These are phyloP conservation scores for Eulemur macaco DNA, from an alignment of 2,113 vertebrate genomes.

Conservation along the genomic window DNA sequence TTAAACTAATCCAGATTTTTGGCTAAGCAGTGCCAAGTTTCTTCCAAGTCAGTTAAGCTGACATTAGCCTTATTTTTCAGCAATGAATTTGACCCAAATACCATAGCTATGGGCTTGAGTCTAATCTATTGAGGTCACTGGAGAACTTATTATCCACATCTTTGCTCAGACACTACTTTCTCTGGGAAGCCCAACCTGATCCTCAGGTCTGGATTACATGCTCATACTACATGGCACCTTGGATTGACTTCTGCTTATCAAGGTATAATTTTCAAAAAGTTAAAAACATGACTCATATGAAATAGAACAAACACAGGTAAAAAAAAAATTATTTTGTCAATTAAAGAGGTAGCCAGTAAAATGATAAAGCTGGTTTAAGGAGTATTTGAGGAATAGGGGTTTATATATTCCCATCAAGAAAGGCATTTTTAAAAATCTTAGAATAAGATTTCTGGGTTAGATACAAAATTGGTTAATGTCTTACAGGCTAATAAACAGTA, in stretches of 20 bases:
- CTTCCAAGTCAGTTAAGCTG: background rate
- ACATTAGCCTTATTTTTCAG: background rate
- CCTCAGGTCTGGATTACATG: background rate
- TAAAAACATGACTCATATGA: background rate
- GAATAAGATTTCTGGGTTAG: background rate
- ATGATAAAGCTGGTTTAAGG: background rate
- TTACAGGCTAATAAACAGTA: background rate
- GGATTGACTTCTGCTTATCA: background rate
- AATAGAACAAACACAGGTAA: background rate
- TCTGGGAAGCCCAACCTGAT: background rate
- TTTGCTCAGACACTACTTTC: background rate
- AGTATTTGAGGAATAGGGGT: background rate
- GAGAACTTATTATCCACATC: too few species aligned
- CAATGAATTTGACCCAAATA: background rate
- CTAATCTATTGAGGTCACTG: background rate
- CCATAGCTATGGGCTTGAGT: background rate
- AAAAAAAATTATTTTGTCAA: background rate
- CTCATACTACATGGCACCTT: background rate
- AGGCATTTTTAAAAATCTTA: background rate
- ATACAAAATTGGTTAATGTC: background rate
- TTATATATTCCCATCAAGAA: background rate
- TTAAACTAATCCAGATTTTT: background rate
- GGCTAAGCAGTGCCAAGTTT: background rate
- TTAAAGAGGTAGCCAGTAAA: background rate
- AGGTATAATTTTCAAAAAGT: background rate